Evolutionary conservation across 2,888 invertebrate species (phyloP), one percentile per base, ranked within the genome.

Genomic region (Cynaeus angustus): DNA sequence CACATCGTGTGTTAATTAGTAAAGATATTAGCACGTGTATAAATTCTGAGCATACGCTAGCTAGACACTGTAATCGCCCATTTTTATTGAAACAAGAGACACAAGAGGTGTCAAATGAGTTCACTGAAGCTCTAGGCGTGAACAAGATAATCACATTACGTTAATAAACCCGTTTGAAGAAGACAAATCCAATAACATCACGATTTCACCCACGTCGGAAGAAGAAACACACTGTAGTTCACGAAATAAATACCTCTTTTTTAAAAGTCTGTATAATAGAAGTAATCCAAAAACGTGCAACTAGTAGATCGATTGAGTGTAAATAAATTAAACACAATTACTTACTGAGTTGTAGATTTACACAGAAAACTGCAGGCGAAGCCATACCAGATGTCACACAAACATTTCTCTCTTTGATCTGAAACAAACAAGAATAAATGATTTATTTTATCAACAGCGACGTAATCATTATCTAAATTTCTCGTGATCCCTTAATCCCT

Each of bases 321-420:
- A 71, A 68, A 67, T 70, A 67, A 70, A 69, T 50, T 59, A 73
- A 56, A 61, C n/a, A 2, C 21, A 4, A 37, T 68, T 72, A 80
- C 81, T 79, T 76, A 80, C 80, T 79, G 68, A 79, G 72, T 74
- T 79, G 79, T 56, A 80, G 76, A 68, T 77, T 80, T 70, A 81
- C 76, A 74, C 80, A 80, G 74, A 78, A 81, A 53, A 81, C 79
- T 71, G 81, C 79, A 68, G 81, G 79, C 66, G 82, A 80, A 75
- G 82, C 78, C 82, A 81, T 82, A 73, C 70, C 74, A 30, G 70
- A 74, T 72, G 71, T 75, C 75, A 74, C 46, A 70, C 66, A 16
- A 16, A n/a, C 71, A 70, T 74, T 69, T 74, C 67, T 43, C 56
- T 59, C 58, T 66, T 66, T 71, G 67, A 66, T 71, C 71, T 68